Conservation (phyloP, 2,113 vertebrate genomes). For the Engraulis encrasicolus region DNA sequence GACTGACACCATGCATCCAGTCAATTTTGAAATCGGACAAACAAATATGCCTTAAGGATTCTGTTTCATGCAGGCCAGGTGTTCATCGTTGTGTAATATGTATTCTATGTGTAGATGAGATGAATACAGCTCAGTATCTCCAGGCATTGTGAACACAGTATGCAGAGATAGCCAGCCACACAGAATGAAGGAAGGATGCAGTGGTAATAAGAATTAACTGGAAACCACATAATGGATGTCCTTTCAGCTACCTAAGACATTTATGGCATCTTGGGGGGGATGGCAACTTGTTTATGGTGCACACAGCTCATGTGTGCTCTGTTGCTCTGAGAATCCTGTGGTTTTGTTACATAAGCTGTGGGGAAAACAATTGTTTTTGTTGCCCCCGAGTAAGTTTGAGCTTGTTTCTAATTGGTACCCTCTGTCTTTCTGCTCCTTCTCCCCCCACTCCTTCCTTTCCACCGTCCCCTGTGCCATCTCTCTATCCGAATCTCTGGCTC, state of each 20-base stretch:
- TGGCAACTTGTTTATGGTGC: not conserved
- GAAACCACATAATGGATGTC: not conserved
- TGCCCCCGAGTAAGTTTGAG: not conserved
- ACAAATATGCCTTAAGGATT: too few species aligned
- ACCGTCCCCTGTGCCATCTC: slow-evolving; percentile 4
- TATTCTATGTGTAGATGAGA: too few species aligned
- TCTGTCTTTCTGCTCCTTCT: slow-evolving; percentile 30
- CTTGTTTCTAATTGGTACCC: slow-evolving; percentile 18
- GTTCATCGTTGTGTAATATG: too few species aligned
- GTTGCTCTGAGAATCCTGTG: not conserved
- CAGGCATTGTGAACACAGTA: not conserved
- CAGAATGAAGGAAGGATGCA: not conserved
- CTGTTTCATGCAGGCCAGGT: too few species aligned
- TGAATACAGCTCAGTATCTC: too few species aligned
- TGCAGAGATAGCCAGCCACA: not conserved
- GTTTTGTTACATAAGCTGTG: not conserved
- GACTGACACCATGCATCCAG: too few species aligned
- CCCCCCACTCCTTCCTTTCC: slow-evolving; percentile 21
- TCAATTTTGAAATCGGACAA: too few species aligned
- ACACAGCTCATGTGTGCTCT: not conserved
- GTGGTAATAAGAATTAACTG: not conserved
- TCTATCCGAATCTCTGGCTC: not conserved
- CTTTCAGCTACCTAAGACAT: not conserved
- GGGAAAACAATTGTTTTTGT: not conserved
- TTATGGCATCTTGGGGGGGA: not conserved